Percentiles rank a stretch among this genome's conserved stretches.
Evolutionary conservation across 1,140 invertebrate species (phyloP).

Genomic region (Drosophila kikkawai): DNA sequence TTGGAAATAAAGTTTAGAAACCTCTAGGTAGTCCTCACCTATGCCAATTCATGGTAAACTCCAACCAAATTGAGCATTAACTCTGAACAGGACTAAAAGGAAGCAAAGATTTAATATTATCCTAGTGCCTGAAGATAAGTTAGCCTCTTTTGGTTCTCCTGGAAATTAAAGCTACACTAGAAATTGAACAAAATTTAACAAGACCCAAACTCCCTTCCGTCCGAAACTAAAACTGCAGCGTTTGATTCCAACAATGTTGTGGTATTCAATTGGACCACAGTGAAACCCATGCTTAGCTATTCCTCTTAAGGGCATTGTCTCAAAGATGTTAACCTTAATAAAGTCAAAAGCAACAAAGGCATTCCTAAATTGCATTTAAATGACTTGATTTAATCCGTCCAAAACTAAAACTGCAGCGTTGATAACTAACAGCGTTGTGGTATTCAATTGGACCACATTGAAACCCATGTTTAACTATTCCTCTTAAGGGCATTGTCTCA

Average conservation of each 20-base stretch:
- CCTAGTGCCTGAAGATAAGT: constrained; percentile 59
- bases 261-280: constrained; percentile 62
- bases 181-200: neutral
- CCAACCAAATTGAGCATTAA: too few species aligned
- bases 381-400: constrained; percentile 22
- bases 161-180: constrained; percentile 50
- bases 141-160: constrained; percentile 43
- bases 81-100: constrained; percentile 57
- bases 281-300: constrained; percentile 53
- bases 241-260: constrained; percentile 34
- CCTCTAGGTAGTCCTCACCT: too few species aligned
- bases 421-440: constrained; percentile 36
- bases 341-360: constrained; percentile 46
- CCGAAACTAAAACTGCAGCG: constrained; percentile 61
- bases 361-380: too few species aligned
- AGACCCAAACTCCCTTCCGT: constrained; percentile 10
- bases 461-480: constrained; percentile 62
- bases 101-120: constrained; percentile 57
- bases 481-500: constrained; percentile 70
- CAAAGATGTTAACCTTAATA: constrained; percentile 67
- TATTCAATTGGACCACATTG: constrained; percentile 58
- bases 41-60: too few species aligned
- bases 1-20: too few species aligned
- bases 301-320: constrained; percentile 73
- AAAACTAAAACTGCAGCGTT: constrained; percentile 59